Evolutionary conservation across 2,888 invertebrate species (phyloP), one percentile per base, ranked within the genome.

Genomic region (Amphipyra tragopoginis): DNA sequence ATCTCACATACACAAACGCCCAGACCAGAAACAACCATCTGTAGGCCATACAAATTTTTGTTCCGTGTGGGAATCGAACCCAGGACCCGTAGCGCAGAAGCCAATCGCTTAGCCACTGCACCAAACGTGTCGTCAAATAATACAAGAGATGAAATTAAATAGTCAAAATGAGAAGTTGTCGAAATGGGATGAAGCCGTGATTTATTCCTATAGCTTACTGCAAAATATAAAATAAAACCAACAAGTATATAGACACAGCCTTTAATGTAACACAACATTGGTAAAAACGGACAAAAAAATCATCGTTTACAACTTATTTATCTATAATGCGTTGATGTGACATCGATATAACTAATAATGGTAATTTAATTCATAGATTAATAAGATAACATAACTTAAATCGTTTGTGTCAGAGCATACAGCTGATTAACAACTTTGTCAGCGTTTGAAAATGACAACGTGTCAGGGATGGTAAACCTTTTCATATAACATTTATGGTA

Each of bases 191-290:
- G 21, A 21, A 21, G 3, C 21, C 3, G 21, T 21, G 21, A 21
- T 21, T 21, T 21, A 21, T 21, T 21, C 3, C 21, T 3, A 21
- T 21, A 21, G 21, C 5, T 29, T 29, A 29, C 29, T 29, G 29
- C 29, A 5, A 5, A 5, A 29, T 29, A 29, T 7, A 39, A 14
- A 38, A 38, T 40, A 55, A 56, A 57, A 53, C 39, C 34, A 2
- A 44, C 2, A 7, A 1, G 1, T 38, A 44, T 57, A 56, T 54
- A 58, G 43, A 82, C 82, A 82, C 83, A 82, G 83, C 82, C 81
- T 75, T 81, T 78, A 77, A 60, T 76, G 72, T 66, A 47, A 39
- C 56, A 68, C 42, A 73, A 67, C n/a, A 72, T 65, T 40, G 13
- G 21, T 36, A 57, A 34, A n/a, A 59, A 59, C 45, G 7, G 48